Evolutionary conservation across 2,888 invertebrate species (phyloP), one percentile per base, ranked within the genome.

Genomic region (Dorcus hopei): DNA sequence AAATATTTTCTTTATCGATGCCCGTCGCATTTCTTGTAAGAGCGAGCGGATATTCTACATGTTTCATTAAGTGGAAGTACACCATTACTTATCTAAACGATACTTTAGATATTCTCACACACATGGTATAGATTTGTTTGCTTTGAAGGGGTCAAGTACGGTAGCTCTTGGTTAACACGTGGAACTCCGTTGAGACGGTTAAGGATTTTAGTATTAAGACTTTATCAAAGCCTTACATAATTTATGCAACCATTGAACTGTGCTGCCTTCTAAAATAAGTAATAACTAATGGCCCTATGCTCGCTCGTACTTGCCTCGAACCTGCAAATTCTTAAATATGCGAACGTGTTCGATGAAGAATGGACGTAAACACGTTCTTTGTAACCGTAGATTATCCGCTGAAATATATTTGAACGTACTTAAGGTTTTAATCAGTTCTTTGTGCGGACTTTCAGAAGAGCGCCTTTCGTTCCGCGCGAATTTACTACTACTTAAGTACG

Each of bases 61-160:
- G 26, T 33, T 33, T 33, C 26, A 33, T 33, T 33, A 33, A 33
- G 26, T 33, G 26, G 26, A 33, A 33, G 26, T 33, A 33, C 26
- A 33, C 26, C 26, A 33, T 33, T 33, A 33, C 26, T 33, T 33
- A 33, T 33, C 26, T 33, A 33, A 33, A 33, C 26, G 26, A 33
- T 33, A 33, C 26, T 33, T 33, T 33, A 6, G 26, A 33, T 33
- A 33, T 33, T 33, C 26, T 42, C 42, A 42, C 61, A 57, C 61
- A 57, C 57, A 59, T 50, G 49, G 52, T 50, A 58, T 55, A 47
- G 51, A 53, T 59, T 58, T 57, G 57, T 56, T 55, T 52, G 49
- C 53, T 57, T 54, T 51, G 49, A 40, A 53, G 56, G 57, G 61
- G 61, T 61, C 61, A 61, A 61, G 54, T 59, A 54, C 59, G 61